phyloP scores from a whole-genome alignment of 2,113 vertebrate species.

The Cynoglossus semilaevis region DNA sequence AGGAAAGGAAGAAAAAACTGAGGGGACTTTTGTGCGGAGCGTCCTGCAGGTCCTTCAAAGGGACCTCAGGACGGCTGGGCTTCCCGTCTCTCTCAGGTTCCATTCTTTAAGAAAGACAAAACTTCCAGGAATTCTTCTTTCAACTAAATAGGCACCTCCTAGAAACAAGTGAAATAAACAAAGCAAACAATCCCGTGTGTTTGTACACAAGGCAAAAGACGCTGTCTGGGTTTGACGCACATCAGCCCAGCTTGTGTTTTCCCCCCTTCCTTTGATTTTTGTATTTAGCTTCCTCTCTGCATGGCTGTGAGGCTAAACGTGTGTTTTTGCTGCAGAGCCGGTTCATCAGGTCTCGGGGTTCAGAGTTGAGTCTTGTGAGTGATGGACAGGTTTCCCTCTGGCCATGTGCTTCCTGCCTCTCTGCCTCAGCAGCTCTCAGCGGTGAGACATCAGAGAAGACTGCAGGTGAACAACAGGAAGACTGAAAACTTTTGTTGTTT shows the following conservation, averaged over 20 bases:
- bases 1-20: conserved; percentile 59
- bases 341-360: conserved; percentile 57
- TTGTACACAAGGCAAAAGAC: conserved; percentile 51
- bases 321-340: conserved; percentile 54
- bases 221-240: conserved; percentile 58
- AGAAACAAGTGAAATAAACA: conserved; percentile 33
- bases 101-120: conserved; percentile 34
- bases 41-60: conserved; percentile 49
- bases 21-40: conserved; percentile 64
- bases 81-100: conserved; percentile 49
- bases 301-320: conserved; percentile 59
- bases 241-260: conserved; percentile 62
- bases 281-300: conserved; percentile 56
- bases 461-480: neutral
- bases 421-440: conserved; percentile 21
- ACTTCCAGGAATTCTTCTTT: too few relatives aligned
- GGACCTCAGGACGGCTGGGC: conserved; percentile 43
- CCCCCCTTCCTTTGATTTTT: conserved; percentile 55
- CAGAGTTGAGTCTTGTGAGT: conserved; percentile 51
- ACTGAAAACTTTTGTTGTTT: too few relatives aligned
- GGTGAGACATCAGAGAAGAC: conserved; percentile 31
- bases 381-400: conserved; percentile 58
- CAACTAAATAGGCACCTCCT: neutral
- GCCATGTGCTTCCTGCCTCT: conserved; percentile 41
- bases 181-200: conserved; percentile 58